Conservation (phyloP, 2,797 vertebrate genomes). For the Bradypodion pumilum region DNA sequence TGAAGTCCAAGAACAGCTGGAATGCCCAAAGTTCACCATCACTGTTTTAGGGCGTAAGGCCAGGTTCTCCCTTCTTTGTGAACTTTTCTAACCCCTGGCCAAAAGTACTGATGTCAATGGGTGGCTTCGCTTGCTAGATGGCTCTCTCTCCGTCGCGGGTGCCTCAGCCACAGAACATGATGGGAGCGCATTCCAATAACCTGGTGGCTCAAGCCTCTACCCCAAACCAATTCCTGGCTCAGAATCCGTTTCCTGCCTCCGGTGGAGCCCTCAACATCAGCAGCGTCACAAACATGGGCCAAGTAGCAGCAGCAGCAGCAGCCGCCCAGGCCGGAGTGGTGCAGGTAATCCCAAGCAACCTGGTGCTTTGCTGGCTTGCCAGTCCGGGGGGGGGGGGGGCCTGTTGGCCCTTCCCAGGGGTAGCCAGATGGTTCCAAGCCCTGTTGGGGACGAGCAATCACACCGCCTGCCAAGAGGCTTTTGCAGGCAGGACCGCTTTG, state of each 20-base stretch:
- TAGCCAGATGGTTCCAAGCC: neutral
- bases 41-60: neutral
- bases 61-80: conserved; percentile 16
- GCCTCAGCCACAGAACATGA: conserved; percentile 90
- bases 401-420: conserved; percentile 64
- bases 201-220: conserved; percentile 88
- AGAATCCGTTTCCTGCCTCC: conserved; percentile 87
- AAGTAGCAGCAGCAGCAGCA: conserved; percentile 81
- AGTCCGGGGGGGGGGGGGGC: no score
- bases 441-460: no score
- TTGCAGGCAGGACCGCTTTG: no score
- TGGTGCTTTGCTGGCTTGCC: neutral
- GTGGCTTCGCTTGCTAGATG: conserved; percentile 79
- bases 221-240: conserved; percentile 89
- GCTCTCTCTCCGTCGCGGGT: conserved; percentile 95
- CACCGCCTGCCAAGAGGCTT: no score
- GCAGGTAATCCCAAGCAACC: conserved; percentile 79
- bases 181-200: conserved; percentile 86
- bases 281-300: conserved; percentile 83
- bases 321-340: conserved; percentile 85
- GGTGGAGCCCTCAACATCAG: conserved; percentile 85
- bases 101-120: no score
- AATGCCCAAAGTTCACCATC: no score
- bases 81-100: neutral
- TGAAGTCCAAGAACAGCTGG: neutral